Percentiles rank a stretch among this genome's conserved stretches.
phyloP scores from a whole-genome alignment of 2,113 vertebrate genomes.

The Nyctibius bracteatus region DNA sequence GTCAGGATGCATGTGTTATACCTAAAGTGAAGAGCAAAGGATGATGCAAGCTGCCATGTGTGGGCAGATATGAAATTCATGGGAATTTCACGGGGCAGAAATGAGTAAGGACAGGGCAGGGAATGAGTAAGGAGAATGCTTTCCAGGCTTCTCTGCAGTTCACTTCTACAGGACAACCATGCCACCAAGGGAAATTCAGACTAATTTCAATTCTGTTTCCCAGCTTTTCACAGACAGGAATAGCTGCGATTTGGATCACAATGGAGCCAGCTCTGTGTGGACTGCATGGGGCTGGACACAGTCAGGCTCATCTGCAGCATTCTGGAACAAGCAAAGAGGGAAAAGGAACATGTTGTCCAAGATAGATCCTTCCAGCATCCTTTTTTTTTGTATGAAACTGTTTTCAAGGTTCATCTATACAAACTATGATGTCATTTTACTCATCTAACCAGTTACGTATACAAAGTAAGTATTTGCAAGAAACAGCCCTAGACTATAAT shows the following conservation, averaged over 20 bases:
- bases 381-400: background rate
- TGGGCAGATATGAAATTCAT: background rate
- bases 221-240: background rate
- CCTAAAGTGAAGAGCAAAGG: background rate
- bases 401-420: background rate
- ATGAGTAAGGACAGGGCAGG: background rate
- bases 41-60: background rate
- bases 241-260: background rate
- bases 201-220: background rate
- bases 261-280: background rate
- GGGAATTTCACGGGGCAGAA: background rate
- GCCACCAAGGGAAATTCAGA: background rate
- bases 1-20: background rate
- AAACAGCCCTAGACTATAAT: background rate
- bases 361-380: background rate
- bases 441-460: background rate
- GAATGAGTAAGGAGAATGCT: background rate
- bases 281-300: background rate
- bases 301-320: background rate
- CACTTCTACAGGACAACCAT: background rate
- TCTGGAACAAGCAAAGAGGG: background rate
- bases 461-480: background rate
- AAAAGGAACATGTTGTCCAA: background rate
- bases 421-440: background rate
- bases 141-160: background rate